Evolutionary conservation across 2,797 vertebrate genomes (phyloP).

Genomic region (Parambassis ranga): DNA sequence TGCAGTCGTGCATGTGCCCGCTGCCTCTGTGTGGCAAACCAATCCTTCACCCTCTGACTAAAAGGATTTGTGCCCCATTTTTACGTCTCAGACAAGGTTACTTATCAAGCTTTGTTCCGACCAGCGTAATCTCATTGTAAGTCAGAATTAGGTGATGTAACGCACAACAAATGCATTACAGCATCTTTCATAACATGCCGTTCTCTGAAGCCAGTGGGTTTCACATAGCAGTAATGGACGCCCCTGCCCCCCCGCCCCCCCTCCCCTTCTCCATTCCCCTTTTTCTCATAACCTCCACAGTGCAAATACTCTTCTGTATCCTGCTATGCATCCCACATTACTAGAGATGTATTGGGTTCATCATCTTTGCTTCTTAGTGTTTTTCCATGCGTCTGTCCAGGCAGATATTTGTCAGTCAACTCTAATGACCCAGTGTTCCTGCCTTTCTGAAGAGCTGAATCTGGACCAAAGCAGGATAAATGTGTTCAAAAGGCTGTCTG

Average conservation of each 20-base stretch:
- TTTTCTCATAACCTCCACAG: conserved; percentile 15
- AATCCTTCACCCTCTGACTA: conserved; percentile 58
- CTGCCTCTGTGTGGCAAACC: conserved; percentile 39
- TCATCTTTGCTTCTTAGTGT: conserved; percentile 16
- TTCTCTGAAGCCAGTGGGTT: conserved; percentile 43
- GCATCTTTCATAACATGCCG: conserved; percentile 63
- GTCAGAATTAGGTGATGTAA: conserved; percentile 74
- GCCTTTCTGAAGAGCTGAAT: background rate
- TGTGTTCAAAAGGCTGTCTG: background rate
- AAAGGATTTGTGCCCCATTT: conserved; percentile 73
- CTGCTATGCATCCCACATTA: conserved; percentile 19
- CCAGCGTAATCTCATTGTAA: conserved; percentile 69
- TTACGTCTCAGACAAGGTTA: conserved; percentile 71
- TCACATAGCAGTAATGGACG: conserved; percentile 46
- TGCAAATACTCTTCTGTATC: conserved; percentile 1
- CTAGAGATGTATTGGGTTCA: conserved; percentile 10
- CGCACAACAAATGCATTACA: conserved; percentile 67
- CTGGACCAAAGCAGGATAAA: background rate
- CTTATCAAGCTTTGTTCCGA: conserved; percentile 70
- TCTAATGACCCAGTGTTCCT: conserved; percentile 5
- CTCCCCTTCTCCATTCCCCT: background rate
- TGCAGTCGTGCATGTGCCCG: background rate
- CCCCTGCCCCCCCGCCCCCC: background rate
- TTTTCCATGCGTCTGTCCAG: conserved; percentile 1
- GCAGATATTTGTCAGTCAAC: conserved; percentile 15